Conservation (phyloP, 1,140 invertebrate species). For the Bombus waltoni region DNA sequence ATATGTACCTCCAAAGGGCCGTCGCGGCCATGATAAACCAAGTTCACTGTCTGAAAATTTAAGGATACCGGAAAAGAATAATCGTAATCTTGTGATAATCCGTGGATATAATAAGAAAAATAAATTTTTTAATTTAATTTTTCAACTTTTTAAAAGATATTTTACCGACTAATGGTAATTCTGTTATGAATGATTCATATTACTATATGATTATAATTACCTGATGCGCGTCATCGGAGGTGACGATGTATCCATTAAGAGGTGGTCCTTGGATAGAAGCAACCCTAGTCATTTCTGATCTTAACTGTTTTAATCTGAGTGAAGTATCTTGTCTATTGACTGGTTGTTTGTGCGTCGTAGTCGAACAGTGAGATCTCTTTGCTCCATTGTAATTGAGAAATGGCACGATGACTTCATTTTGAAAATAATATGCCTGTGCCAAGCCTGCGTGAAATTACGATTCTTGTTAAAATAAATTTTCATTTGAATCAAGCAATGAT, state of each 20-base stretch:
- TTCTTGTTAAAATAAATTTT: constrained; percentile 11
- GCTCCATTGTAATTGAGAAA: constrained; percentile 71
- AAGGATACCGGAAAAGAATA: constrained; percentile 46
- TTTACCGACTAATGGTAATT: neutral
- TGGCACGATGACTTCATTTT: constrained; percentile 44
- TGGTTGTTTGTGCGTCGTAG: constrained; percentile 69
- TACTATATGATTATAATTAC: constrained; percentile 73
- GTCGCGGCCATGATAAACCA: constrained; percentile 60
- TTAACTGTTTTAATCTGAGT: constrained; percentile 83
- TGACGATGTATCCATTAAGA: constrained; percentile 90
- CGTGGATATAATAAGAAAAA: neutral
- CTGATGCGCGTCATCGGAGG: constrained; percentile 91
- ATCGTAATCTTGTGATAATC: neutral
- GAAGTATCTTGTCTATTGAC: constrained; percentile 77
- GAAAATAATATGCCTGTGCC: constrained; percentile 34
- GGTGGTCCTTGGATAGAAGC: constrained; percentile 85
- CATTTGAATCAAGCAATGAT: neutral
- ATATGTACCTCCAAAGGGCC: constrained; percentile 67
- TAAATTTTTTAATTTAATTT: neutral
- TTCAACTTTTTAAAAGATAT: neutral
- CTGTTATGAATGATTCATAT: neutral
- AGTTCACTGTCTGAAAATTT: constrained; percentile 70
- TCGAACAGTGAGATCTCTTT: constrained; percentile 71
- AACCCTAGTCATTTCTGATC: constrained; percentile 87
- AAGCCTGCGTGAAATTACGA: constrained; percentile 59